Evolutionary conservation across 2,888 invertebrate genomes (phyloP), one percentile per base, ranked within the genome.

Genomic region (Baccha elongata): DNA sequence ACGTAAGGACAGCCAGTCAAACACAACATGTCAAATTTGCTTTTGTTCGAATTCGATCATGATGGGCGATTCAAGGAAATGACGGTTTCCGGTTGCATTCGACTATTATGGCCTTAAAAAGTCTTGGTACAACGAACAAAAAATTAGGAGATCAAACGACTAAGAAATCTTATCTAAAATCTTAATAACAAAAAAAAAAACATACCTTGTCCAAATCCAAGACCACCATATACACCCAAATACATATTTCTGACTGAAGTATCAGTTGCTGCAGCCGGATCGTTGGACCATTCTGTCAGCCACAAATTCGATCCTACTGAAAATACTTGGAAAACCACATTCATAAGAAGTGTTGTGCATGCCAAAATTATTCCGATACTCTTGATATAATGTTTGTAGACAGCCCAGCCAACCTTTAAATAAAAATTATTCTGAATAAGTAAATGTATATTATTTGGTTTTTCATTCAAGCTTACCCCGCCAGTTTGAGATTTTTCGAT

Each of bases 401-500:
- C 98, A 78, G 92, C 91, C 92, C 95, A 94, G 91, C 97, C 96
- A 1, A 99, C 97, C 95, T 95, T 88, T 2, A 87, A 87, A 85
- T 4, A 80, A 50, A 72, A 32, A n/a, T n/a, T n/a, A n/a, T n/a
- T n/a, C n/a, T n/a, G n/a, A 60, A 50, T 26, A 72, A 17, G 1
- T 0, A 85, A 40, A 53, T 35, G 37, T 19, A n/a, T 6, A 29
- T 2, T 11, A 4, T 4, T 6, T 2, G 1, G 6, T 15, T 1
- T 15, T 23, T n/a, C n/a, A n/a, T n/a, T n/a, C 26, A 0, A 50
- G 91, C 93, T 93, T 91, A 95, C 97, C 88, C 96, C 96, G 87
- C 99, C 99, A 0, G 96, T 97, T 92, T 97, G 97, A 0, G 97
- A 92, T 89, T 96, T 97, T 89, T 99, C 99, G 0, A 93, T 93